These are phyloP conservation scores for Papilio glaucus DNA, from an alignment of 1,140 invertebrate species.

Conservation along the genomic window DNA sequence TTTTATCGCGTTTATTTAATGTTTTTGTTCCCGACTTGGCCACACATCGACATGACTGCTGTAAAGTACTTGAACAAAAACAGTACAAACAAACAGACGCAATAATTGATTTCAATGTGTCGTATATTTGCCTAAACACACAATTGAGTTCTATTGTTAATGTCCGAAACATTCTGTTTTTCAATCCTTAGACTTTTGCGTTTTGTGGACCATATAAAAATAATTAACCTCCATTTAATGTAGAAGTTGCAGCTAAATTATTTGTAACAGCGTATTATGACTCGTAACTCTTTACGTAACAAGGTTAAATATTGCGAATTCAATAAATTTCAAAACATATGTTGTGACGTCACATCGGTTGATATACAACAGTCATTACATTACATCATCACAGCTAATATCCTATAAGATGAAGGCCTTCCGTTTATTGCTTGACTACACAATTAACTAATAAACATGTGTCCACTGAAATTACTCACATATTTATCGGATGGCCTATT, in stretches of 20 bases:
- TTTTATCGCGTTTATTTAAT: no score
- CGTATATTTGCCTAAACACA: no score
- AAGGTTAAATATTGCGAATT: slow-evolving; percentile 5
- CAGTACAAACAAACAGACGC: no score
- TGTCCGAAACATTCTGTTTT: no score
- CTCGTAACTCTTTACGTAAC: background rate
- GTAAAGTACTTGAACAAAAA: no score
- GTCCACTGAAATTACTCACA: background rate
- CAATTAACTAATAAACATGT: slow-evolving; percentile 11
- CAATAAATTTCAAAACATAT: background rate
- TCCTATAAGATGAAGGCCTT: background rate
- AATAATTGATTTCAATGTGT: no score
- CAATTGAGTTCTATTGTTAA: no score
- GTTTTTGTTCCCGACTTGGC: no score
- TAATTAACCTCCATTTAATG: background rate
- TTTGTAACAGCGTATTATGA: background rate
- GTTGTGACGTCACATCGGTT: background rate
- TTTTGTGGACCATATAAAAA: no score
- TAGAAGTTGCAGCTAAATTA: background rate
- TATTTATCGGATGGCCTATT: background rate
- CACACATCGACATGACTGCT: no score
- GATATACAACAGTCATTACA: background rate
- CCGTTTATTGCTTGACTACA: background rate
- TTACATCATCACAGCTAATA: background rate
- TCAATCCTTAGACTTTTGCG: no score